Evolutionary conservation across 2,113 vertebrate genomes (phyloP).

Genomic region (Diglossa brunneiventris): DNA sequence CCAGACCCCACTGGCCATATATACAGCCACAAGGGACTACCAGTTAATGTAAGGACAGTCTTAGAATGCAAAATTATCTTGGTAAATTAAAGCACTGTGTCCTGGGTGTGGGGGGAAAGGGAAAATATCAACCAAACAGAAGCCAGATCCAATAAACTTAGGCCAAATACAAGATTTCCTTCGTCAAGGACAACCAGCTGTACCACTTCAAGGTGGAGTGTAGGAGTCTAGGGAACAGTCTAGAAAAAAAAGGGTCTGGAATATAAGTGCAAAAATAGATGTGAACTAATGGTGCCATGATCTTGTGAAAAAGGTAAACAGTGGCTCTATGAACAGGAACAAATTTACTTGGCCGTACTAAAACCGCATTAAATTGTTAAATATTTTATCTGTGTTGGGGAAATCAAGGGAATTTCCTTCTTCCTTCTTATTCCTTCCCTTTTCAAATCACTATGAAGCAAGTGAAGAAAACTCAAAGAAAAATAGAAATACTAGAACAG

Average conservation of each 20-base stretch:
- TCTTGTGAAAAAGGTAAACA: not conserved
- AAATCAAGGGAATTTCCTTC: not conserved
- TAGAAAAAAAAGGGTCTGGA: not conserved
- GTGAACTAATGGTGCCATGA: fast-evolving
- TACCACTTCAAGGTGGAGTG: not conserved
- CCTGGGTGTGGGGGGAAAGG: fast-evolving
- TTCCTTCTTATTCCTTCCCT: not conserved
- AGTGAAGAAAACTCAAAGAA: not conserved
- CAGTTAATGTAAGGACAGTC: not conserved
- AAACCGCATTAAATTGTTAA: not conserved
- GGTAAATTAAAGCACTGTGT: not conserved
- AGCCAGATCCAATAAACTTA: not conserved
- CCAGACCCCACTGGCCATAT: not conserved
- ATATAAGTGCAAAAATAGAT: not conserved
- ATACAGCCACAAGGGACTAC: not conserved
- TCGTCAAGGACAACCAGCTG: not conserved
- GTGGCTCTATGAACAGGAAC: not conserved
- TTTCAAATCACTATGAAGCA: not conserved
- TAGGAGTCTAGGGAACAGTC: not conserved
- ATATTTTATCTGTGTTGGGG: not conserved
- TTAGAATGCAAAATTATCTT: not conserved
- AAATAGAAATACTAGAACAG: not conserved
- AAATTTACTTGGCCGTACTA: not conserved
- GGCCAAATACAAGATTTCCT: not conserved
- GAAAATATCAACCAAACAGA: not conserved